These are phyloP conservation scores for Scaptomyza pallida DNA, from an alignment of 1,140 invertebrate genomes.

Conservation along the genomic window DNA sequence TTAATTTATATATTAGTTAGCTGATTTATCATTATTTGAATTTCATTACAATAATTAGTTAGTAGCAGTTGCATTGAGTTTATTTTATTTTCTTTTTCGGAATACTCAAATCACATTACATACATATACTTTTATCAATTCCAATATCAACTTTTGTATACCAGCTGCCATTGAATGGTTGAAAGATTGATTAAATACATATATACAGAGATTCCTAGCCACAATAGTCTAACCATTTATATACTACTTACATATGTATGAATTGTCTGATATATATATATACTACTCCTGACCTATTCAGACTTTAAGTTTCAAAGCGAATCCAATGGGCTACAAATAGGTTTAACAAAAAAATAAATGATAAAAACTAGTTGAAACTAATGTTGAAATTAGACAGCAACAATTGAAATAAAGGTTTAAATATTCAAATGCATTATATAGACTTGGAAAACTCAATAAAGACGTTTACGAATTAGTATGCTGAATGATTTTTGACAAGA, in stretches of 20 bases:
- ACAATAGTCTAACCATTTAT: slow-evolving; percentile 47
- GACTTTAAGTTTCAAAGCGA: slow-evolving; percentile 22
- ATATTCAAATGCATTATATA: slow-evolving; percentile 30
- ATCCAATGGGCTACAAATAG: slow-evolving; percentile 26
- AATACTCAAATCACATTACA: slow-evolving; percentile 57
- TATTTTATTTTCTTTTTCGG: neutral
- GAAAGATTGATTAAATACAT: slow-evolving; percentile 1
- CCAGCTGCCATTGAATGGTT: slow-evolving; percentile 25
- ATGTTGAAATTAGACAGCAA: slow-evolving; percentile 1
- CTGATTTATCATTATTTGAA: neutral
- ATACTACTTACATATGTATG: neutral
- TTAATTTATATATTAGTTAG: slow-evolving; percentile 28
- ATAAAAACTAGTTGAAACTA: slow-evolving; percentile 20
- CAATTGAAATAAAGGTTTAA: slow-evolving; percentile 29
- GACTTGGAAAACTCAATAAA: slow-evolving; percentile 25
- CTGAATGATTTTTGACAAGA: slow-evolving; percentile 29
- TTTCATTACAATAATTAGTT: neutral
- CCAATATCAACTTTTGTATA: slow-evolving; percentile 34
- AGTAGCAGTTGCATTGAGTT: slow-evolving; percentile 3
- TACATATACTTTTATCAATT: slow-evolving; percentile 1
- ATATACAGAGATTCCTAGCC: slow-evolving; percentile 33
- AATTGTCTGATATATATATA: neutral
- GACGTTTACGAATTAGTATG: slow-evolving; percentile 40
- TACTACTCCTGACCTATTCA: neutral
- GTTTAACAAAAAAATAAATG: no score